A percentile compares a stretch with the other conserved stretches of the same genome.
phyloP scores from a whole-genome alignment of 2,888 invertebrate species.

The Elysia crispata region DNA sequence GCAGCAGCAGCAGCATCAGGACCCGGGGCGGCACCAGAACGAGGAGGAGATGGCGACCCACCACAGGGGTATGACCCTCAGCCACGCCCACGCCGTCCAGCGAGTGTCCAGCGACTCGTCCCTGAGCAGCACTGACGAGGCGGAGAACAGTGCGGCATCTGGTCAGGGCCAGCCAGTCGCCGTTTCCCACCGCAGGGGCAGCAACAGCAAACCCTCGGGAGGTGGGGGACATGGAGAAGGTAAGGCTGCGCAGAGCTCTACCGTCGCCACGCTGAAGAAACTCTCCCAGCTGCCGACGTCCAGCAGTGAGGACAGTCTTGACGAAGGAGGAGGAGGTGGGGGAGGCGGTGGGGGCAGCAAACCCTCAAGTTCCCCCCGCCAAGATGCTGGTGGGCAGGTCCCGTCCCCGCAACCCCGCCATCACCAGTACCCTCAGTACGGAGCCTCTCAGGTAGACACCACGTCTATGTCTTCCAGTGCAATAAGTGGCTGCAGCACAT shows the following conservation, averaged over 20 bases:
- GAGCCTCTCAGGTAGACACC: neutral
- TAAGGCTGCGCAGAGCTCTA: constrained; percentile 34
- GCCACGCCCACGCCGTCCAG: constrained; percentile 51
- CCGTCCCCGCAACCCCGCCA: constrained; percentile 22
- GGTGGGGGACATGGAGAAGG: constrained; percentile 51
- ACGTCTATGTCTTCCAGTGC: constrained; percentile 31
- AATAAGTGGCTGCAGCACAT: constrained; percentile 47
- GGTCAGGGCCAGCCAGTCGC: constrained; percentile 41
- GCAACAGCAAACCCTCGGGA: constrained; percentile 62
- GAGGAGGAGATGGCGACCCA: constrained; percentile 12
- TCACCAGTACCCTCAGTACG: neutral
- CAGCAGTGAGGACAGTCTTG: constrained; percentile 64
- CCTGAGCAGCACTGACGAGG: constrained; percentile 56
- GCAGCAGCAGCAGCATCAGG: constrained; percentile 46
- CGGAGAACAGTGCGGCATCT: constrained; percentile 31
- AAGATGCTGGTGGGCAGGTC: neutral
- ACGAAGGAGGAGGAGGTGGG: constrained; percentile 33
- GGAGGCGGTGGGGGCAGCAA: constrained; percentile 30
- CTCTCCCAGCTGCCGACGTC: constrained; percentile 66
- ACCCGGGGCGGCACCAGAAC: constrained; percentile 12
- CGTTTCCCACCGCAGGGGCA: constrained; percentile 53
- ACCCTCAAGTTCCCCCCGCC: constrained; percentile 19
- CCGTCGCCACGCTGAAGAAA: constrained; percentile 61
- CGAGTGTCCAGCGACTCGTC: constrained; percentile 62
- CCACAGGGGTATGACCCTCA: neutral